A percentile compares a stretch with the other conserved stretches of the same genome.
phyloP scores from a whole-genome alignment of 2,113 vertebrate species.

The Lasiurus cinereus region DNA sequence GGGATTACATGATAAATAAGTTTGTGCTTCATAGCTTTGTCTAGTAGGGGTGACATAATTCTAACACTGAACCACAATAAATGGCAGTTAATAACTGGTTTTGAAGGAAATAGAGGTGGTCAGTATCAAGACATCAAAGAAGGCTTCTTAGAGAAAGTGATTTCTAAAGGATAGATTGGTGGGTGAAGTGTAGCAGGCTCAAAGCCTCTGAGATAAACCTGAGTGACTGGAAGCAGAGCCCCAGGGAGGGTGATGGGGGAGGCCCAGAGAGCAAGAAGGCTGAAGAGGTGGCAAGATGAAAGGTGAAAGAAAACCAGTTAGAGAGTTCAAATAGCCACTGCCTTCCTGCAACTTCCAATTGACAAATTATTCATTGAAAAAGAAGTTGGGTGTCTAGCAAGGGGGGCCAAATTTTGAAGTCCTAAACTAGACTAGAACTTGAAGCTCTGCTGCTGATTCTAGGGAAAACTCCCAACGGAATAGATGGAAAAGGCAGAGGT shows the following conservation, averaged over 20 bases:
- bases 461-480: background rate
- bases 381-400: background rate
- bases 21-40: conserved; percentile 34
- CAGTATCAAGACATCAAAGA: background rate
- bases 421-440: background rate
- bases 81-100: conserved; percentile 9
- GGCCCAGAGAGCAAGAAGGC: background rate
- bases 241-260: too few species aligned
- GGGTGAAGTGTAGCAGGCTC: background rate
- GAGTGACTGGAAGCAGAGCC: background rate
- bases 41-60: background rate
- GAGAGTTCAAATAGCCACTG: background rate
- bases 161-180: background rate
- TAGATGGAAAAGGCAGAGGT: background rate
- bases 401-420: background rate
- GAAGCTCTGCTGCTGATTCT: conserved; percentile 1
- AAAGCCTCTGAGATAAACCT: conserved; percentile 3
- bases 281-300: background rate
- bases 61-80: background rate
- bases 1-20: background rate
- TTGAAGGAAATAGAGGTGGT: background rate
- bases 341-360: background rate
- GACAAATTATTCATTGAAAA: background rate
- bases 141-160: conserved; percentile 6
- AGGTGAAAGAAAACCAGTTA: background rate